phyloP scores from a whole-genome alignment of 2,797 vertebrate species.

The Dromococcyx pavoninus region DNA sequence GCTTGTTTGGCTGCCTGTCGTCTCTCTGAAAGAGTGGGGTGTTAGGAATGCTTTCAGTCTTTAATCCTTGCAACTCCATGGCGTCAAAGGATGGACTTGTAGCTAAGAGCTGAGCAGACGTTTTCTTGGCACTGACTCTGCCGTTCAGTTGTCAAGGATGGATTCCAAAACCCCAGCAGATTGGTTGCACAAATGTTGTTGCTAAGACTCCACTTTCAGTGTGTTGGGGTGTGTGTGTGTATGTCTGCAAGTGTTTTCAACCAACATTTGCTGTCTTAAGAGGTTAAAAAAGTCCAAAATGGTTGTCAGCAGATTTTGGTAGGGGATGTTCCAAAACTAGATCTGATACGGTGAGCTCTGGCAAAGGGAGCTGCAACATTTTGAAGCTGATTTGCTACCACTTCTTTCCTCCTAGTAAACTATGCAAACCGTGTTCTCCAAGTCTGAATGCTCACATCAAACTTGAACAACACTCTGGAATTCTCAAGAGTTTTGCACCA shows the following conservation, averaged over 20 bases:
- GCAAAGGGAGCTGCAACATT: not conserved
- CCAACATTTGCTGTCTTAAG: not conserved
- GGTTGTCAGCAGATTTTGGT: not conserved
- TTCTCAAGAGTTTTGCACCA: not conserved
- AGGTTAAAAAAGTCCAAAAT: not conserved
- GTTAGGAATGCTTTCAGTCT: not conserved
- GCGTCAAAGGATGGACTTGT: not conserved
- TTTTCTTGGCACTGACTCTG: rapidly evolving
- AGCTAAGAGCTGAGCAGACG: not conserved
- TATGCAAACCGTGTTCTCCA: not conserved
- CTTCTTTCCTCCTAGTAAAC: not conserved
- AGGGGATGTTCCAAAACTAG: not conserved
- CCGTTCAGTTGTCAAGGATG: not conserved
- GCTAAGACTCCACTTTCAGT: not conserved
- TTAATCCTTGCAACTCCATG: not conserved
- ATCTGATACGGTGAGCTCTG: not conserved
- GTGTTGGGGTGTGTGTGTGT: not conserved
- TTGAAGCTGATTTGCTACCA: not conserved
- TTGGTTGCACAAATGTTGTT: not conserved
- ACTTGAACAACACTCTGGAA: rapidly evolving
- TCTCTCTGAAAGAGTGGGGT: not conserved
- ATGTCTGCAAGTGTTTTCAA: not conserved
- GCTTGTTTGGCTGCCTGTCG: not conserved
- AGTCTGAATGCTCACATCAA: not conserved
- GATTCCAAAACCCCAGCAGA: not conserved